Conservation (phyloP, 2,888 invertebrate species). For the Meganola albula region DNA sequence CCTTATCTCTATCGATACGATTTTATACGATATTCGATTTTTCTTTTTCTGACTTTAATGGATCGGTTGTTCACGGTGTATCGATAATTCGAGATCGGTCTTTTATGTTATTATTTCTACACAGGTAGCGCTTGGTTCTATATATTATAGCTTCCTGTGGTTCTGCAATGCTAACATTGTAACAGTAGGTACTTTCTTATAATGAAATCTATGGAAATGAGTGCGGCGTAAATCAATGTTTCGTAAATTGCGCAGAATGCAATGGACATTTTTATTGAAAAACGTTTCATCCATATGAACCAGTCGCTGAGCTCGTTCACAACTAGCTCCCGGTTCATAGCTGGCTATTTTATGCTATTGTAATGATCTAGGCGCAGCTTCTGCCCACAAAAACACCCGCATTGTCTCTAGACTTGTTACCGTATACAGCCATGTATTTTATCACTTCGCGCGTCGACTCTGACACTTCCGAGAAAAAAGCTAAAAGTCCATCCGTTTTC, state of each 20-base stretch:
- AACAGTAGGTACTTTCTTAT: too few species aligned
- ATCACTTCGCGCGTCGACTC: slow-evolving; percentile 52
- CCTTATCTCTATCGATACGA: slow-evolving; percentile 70
- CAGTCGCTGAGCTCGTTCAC: slow-evolving; percentile 57
- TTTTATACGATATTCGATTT: slow-evolving; percentile 71
- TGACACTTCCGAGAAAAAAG: slow-evolving; percentile 50
- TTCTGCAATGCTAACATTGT: slow-evolving; percentile 26
- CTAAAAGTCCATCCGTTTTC: slow-evolving; percentile 25
- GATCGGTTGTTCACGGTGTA: slow-evolving; percentile 69
- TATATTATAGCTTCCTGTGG: slow-evolving; percentile 28
- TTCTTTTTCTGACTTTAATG: slow-evolving; percentile 72
- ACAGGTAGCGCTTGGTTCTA: slow-evolving; percentile 34
- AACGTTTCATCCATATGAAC: slow-evolving; percentile 56
- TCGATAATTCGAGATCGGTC: slow-evolving; percentile 67
- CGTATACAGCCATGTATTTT: slow-evolving; percentile 47
- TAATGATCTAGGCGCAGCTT: slow-evolving; percentile 68
- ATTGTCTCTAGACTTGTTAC: slow-evolving; percentile 65
- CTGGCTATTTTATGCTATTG: slow-evolving; percentile 73
- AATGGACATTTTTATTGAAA: slow-evolving; percentile 55
- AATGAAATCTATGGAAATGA: too few species aligned
- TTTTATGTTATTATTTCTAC: slow-evolving; percentile 53
- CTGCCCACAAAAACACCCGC: slow-evolving; percentile 59
- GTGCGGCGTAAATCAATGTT: too few species aligned
- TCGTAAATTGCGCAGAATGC: slow-evolving; percentile 44
- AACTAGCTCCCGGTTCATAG: slow-evolving; percentile 60